Evolutionary conservation across 92 coral and sea anemone genomes (phyloP), one percentile per base, ranked within the genome.

Genomic region (Palythoa grandis): DNA sequence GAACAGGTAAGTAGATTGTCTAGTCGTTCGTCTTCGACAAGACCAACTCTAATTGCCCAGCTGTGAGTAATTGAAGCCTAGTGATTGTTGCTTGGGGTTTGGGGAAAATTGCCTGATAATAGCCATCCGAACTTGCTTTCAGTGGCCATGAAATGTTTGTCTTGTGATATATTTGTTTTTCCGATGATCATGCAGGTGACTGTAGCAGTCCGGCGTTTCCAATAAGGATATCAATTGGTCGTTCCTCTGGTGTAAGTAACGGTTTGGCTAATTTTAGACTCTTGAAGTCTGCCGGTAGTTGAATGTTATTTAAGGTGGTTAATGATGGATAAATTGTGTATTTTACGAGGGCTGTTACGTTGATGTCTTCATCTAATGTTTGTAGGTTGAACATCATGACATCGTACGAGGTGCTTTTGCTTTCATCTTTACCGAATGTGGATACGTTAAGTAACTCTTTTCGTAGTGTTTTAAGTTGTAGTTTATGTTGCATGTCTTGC

Each of bases 61-160:
- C 76, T 71, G 29, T 1, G 29, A 35, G 22, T 71, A 35, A 14
- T 35, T 35, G 40, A 71, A 37, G 52, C 53, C 29, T 29, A 52
- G 53, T 71, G 50, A 71, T 71, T 71, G 76, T 29, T 71, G 76
- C 76, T 11, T 29, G 35, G 25, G 25, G 76, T 71, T 38, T 71
- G 25, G 76, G 53, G 76, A 71, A 71, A 20, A 35, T 52, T 20
- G 35, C 76, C 76, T 71, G 76, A 70, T 70, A 70, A 22, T 16
- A 70, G 74, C 74, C 74, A 70, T 22, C 48, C 74, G 20, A 70
- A n/a, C n/a, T 70, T 70, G 74, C 74, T 70, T 70, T 70, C 74
- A 16, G 70, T 65, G 70, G 70, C 70, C 13, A 73, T 16, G 11
- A 73, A 16, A 3, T 43, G 1, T 73, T 73, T 20, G 25, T 72